Evolutionary conservation across 2,888 invertebrate species (phyloP).

Genomic region (Salticus scenicus): DNA sequence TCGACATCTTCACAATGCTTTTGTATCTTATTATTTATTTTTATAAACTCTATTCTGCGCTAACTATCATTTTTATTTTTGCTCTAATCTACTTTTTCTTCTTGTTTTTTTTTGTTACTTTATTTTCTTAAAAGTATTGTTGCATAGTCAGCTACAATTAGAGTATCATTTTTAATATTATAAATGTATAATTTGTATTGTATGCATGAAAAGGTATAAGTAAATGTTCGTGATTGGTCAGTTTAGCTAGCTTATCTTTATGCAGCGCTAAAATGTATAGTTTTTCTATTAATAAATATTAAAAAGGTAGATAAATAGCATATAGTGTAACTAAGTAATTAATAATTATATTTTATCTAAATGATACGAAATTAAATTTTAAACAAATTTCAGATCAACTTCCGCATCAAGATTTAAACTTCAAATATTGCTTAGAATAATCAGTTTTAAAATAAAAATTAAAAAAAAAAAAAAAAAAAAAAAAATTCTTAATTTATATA

Average conservation of each 20-base stretch:
- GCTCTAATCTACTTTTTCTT: conserved; percentile 2
- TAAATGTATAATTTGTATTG: conserved; percentile 20
- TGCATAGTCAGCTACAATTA: conserved; percentile 13
- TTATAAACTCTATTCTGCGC: not conserved
- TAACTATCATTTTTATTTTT: conserved; percentile 12
- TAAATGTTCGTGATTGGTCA: conserved; percentile 12
- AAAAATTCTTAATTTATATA: too few relatives aligned
- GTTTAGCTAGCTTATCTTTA: not conserved
- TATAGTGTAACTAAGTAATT: not conserved
- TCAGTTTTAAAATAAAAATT: too few relatives aligned
- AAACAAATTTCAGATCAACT: too few relatives aligned
- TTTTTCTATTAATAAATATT: not conserved
- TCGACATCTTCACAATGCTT: conserved; percentile 3
- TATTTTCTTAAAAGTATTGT: not conserved
- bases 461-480: too few relatives aligned
- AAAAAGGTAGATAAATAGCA: not conserved
- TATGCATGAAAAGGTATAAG: conserved; percentile 18
- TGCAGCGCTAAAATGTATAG: not conserved
- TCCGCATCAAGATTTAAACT: too few relatives aligned
- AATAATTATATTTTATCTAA: too few relatives aligned
- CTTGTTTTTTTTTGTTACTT: not conserved
- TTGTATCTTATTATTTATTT: not conserved
- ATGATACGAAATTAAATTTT: too few relatives aligned
- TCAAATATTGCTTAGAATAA: too few relatives aligned
- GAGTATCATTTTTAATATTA: not conserved